phyloP scores from a whole-genome alignment of 2,797 vertebrate genomes.

The Hapalemur alaotrensis region DNA sequence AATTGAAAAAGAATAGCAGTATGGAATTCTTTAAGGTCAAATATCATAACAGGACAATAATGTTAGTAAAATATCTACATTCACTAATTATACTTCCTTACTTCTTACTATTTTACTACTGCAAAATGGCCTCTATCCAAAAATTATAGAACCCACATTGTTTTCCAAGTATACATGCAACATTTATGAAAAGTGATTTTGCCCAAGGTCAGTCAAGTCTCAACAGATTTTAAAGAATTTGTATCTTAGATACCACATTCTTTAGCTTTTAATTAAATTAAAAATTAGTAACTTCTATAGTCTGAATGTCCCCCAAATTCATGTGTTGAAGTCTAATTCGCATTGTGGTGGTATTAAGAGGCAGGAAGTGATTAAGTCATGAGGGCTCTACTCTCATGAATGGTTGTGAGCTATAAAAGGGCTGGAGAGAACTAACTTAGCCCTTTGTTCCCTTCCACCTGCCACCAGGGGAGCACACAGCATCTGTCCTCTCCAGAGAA shows the following conservation, averaged over 20 bases:
- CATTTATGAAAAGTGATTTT: not conserved
- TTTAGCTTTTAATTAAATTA: not conserved
- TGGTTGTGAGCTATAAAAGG: not conserved
- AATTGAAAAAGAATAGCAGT: not conserved
- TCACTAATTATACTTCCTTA: not conserved
- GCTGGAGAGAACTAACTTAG: not conserved
- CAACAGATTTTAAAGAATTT: not conserved
- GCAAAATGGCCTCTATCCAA: not conserved
- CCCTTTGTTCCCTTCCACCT: not conserved
- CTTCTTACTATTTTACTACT: not conserved
- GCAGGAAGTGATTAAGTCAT: not conserved
- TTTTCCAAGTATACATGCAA: not conserved
- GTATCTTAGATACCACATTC: not conserved
- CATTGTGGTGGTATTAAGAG: not conserved
- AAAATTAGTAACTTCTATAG: not conserved
- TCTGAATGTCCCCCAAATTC: not conserved
- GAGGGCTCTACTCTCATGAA: not conserved
- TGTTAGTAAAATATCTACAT: not conserved
- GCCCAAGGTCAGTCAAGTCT: not conserved
- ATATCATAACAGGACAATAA: not conserved
- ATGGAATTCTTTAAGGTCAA: not conserved
- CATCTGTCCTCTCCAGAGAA: not conserved
- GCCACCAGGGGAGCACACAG: not conserved
- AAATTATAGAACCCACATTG: not conserved
- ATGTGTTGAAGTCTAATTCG: not conserved